Conservation (phyloP, 2,797 vertebrate genomes). For the Apogon talboti region DNA sequence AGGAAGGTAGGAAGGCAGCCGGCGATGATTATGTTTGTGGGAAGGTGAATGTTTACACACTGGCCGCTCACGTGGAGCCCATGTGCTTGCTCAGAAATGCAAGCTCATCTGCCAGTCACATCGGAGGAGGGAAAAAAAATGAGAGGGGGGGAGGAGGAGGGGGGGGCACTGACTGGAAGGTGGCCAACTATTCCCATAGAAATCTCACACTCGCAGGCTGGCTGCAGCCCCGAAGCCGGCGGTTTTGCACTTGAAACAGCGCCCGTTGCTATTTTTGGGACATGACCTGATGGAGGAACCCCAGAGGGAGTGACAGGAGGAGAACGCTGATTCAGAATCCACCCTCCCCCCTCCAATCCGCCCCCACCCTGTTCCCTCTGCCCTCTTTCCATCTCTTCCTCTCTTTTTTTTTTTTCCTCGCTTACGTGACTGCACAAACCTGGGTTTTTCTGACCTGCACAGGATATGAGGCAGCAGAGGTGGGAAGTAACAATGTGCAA, state of each 20-base stretch:
- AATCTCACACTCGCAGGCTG: constrained; percentile 93
- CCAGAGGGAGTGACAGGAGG: constrained; percentile 89
- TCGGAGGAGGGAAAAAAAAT: constrained; percentile 50
- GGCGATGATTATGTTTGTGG: constrained; percentile 65
- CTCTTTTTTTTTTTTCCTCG: background rate
- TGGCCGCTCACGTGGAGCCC: constrained; percentile 84
- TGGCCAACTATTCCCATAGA: constrained; percentile 94
- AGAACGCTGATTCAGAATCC: constrained; percentile 80
- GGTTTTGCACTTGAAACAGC: constrained; percentile 94
- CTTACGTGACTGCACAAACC: constrained; percentile 34
- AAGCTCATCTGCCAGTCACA: constrained; percentile 94
- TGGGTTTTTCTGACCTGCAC: constrained; percentile 39
- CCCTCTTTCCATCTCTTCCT: constrained; percentile 48
- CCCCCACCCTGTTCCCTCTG: constrained; percentile 53
- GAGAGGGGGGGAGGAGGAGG: constrained; percentile 16
- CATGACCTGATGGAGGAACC: constrained; percentile 94
- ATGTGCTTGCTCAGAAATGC: constrained; percentile 91
- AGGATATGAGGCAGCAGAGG: constrained; percentile 7
- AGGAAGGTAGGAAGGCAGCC: constrained; percentile 56
- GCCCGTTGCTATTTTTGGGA: constrained; percentile 96
- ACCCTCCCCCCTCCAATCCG: constrained; percentile 15
- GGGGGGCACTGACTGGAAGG: constrained; percentile 83
- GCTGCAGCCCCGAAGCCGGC: constrained; percentile 92
- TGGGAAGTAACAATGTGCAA: too few species aligned
- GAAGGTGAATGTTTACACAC: constrained; percentile 82